Conservation (phyloP, 2,797 vertebrate genomes). For the Chrysolophus pictus region DNA sequence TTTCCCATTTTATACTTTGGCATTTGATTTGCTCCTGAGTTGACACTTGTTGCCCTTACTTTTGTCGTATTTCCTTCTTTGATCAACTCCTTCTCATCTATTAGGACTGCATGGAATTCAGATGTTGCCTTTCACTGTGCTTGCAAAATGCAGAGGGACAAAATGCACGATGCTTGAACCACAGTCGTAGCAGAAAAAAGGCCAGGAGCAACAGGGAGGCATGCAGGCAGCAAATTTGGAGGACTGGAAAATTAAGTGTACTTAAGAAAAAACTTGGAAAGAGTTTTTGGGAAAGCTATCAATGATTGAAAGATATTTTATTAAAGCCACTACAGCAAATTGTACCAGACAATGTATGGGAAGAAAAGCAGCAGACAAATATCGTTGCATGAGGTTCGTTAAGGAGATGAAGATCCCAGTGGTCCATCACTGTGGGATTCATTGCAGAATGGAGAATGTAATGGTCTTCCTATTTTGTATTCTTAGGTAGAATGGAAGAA, state of each 20-base stretch:
- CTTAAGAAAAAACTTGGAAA: not conserved
- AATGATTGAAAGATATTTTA: not conserved
- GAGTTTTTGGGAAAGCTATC: not conserved
- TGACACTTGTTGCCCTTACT: not conserved
- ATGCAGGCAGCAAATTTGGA: not conserved
- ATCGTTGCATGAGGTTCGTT: not conserved
- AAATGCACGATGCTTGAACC: not conserved
- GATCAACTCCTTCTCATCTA: not conserved
- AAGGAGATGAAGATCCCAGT: not conserved
- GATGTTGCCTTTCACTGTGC: not conserved
- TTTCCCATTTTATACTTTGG: not conserved
- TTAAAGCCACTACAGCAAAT: not conserved
- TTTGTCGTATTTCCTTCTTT: not conserved
- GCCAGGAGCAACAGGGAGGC: not conserved
- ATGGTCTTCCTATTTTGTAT: not conserved
- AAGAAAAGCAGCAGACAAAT: not conserved
- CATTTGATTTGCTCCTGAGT: not conserved
- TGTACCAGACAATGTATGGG: not conserved
- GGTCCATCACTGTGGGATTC: not conserved
- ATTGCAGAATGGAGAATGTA: not conserved
- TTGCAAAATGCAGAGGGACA: not conserved
- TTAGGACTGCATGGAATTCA: not conserved
- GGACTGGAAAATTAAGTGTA: not conserved
- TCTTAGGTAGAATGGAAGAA: constrained; percentile 10
- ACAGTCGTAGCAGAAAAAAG: not conserved